Percentiles rank a stretch among this genome's conserved stretches.
Conservation (phyloP, 2,888 invertebrate genomes). For the Sylvicola fuscatus region DNA sequence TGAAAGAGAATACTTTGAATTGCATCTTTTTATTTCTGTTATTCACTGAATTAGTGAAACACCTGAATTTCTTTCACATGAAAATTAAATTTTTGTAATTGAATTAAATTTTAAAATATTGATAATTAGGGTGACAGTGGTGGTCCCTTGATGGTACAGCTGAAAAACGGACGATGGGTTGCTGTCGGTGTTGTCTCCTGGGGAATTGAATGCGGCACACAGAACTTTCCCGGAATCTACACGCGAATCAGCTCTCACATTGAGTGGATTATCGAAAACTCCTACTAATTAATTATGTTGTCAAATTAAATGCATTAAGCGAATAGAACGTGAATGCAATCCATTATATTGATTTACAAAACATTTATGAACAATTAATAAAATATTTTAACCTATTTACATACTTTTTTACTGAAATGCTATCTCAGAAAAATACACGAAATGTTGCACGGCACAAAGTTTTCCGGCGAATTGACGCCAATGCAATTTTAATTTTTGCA, state of each 20-base stretch:
- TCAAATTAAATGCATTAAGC: too few species aligned
- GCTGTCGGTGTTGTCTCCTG: constrained; percentile 67
- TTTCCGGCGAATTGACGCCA: too few species aligned
- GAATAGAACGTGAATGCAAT: too few species aligned
- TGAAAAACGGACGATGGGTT: constrained; percentile 55
- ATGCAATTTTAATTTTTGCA: too few species aligned
- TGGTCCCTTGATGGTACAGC: constrained; percentile 57
- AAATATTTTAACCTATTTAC: too few species aligned
- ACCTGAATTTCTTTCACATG: background rate
- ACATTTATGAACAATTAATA: too few species aligned
- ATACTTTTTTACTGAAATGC: too few species aligned
- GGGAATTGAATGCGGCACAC: constrained; percentile 63
- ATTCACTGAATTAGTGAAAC: background rate
- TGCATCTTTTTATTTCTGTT: background rate
- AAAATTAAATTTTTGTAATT: background rate
- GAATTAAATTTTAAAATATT: background rate
- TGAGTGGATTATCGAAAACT: constrained; percentile 22
- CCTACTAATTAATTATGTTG: constrained; percentile 6
- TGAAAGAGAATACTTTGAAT: too few species aligned
- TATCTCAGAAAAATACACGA: too few species aligned
- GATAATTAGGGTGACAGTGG: constrained; percentile 17
- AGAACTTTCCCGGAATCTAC: constrained; percentile 59
- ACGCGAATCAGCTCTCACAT: constrained; percentile 35
- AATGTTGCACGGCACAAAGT: too few species aligned
- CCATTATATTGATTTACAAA: too few species aligned